A percentile compares a stretch with the other conserved stretches of the same genome.
These are phyloP conservation scores for Ctenicera cuprea DNA, from an alignment of 2,888 invertebrate species.

Conservation along the genomic window DNA sequence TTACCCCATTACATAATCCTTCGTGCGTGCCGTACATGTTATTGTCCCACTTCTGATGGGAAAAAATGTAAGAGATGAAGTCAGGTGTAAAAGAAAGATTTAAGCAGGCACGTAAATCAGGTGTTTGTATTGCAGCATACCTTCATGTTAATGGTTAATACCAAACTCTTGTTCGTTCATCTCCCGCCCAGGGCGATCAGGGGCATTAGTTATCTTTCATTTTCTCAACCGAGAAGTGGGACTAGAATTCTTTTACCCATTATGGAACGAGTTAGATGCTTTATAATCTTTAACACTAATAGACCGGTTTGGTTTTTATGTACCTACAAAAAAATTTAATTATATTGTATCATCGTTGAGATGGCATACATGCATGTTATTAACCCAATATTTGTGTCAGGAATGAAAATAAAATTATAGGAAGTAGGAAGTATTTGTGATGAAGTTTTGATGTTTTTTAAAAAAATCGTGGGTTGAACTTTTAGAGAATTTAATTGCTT, in stretches of 20 bases:
- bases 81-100: slow-evolving; percentile 14
- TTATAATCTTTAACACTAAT: neutral
- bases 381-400: slow-evolving; percentile 21
- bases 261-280: slow-evolving; percentile 1
- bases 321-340: slow-evolving; percentile 21
- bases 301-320: slow-evolving; percentile 24
- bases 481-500: too few relatives aligned
- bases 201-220: slow-evolving; percentile 4
- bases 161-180: slow-evolving; percentile 13
- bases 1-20: slow-evolving; percentile 7
- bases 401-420: slow-evolving; percentile 22
- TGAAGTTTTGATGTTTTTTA: neutral
- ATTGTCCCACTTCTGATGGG: slow-evolving; percentile 22
- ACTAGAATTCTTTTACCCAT: neutral
- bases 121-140: slow-evolving; percentile 11
- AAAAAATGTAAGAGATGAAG: neutral
- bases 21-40: slow-evolving; percentile 3
- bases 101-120: slow-evolving; percentile 14
- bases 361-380: slow-evolving; percentile 27
- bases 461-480: too few relatives aligned
- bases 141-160: neutral
- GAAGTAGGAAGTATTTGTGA: slow-evolving; percentile 21
- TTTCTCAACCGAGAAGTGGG: slow-evolving; percentile 10
- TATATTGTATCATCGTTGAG: slow-evolving; percentile 19
- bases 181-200: neutral